Evolutionary conservation across 2,113 vertebrate species (phyloP), one percentile per base, ranked within the genome.

Genomic region (Eubucco bourcierii): DNA sequence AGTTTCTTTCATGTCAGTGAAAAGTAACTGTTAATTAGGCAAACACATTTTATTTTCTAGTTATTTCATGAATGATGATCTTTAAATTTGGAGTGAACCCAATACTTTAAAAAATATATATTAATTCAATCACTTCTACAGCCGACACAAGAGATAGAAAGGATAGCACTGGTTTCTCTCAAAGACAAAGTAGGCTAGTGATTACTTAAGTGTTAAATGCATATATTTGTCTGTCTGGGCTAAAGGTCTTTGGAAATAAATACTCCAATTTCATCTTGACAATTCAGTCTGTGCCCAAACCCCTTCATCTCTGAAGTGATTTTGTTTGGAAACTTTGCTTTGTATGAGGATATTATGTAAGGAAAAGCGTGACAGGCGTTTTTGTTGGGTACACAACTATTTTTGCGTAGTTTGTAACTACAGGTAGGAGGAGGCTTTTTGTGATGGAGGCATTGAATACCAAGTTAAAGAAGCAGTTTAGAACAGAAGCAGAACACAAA

Each of bases 331-430:
- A 71, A 7, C 17, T 58, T 68, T 41, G 3, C 7, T 66, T 3
- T 0, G 19, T 41, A 23, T 52, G 10, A 52, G n/a, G n/a, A 2
- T 58, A 7, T 71, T 52, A 20, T 1, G 1, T 75, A 58, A 23
- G 12, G 72, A 47, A 64, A 92, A 64, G 10, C 6, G 7, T 29
- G 24, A 9, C 28, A 58, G 77, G 16, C 15, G 27, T 64, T 75
- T 47, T 73, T 88, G 16, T 10, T 77, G 59, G 18, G 13, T 63
- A 33, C 73, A 19, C 9, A 44, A 16, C 34, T 66, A 7, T 25
- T 82, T 61, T 41, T 75, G 9, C 9, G 5, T 6, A 28, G 47
- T 39, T 82, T 44, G 13, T 68, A 70, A n/a, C 27, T 84, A 50
- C 4, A 65, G 6, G 13, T 68, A 17, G 41, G 31, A 17, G 41